Conservation (phyloP, 2,888 invertebrate genomes). For the Limenitis camilla region DNA sequence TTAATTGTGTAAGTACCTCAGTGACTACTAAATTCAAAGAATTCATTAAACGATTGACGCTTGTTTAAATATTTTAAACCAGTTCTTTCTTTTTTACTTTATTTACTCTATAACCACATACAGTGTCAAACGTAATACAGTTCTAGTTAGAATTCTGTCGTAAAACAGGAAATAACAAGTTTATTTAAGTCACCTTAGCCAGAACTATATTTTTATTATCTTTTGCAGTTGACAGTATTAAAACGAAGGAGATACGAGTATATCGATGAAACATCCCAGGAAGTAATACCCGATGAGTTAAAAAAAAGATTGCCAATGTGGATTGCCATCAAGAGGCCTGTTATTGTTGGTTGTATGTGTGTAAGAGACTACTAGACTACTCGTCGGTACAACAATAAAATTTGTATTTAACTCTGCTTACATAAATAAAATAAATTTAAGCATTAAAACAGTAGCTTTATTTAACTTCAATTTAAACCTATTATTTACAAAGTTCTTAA, state of each 20-base stretch:
- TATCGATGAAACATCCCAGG: slow-evolving; percentile 26
- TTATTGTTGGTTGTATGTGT: slow-evolving; percentile 53
- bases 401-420: not conserved
- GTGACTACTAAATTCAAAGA: too few relatives aligned
- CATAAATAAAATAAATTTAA: not conserved
- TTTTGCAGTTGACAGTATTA: slow-evolving; percentile 49
- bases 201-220: not conserved
- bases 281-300: slow-evolving; percentile 39
- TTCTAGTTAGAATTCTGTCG: too few relatives aligned
- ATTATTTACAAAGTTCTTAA: too few relatives aligned
- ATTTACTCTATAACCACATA: too few relatives aligned
- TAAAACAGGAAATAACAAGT: too few relatives aligned
- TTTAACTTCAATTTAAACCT: too few relatives aligned
- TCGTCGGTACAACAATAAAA: not conserved
- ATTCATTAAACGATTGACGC: too few relatives aligned
- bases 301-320: slow-evolving; percentile 39
- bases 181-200: not conserved
- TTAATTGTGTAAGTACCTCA: too few relatives aligned
- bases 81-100: too few relatives aligned
- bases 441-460: too few relatives aligned
- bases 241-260: slow-evolving; percentile 33
- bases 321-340: slow-evolving; percentile 37
- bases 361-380: slow-evolving; percentile 31
- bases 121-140: too few relatives aligned
- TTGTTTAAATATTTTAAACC: too few relatives aligned